Base-by-base conservation (phyloP, 2,797 vertebrate species). In the Crocidura indochinensis region DNA sequence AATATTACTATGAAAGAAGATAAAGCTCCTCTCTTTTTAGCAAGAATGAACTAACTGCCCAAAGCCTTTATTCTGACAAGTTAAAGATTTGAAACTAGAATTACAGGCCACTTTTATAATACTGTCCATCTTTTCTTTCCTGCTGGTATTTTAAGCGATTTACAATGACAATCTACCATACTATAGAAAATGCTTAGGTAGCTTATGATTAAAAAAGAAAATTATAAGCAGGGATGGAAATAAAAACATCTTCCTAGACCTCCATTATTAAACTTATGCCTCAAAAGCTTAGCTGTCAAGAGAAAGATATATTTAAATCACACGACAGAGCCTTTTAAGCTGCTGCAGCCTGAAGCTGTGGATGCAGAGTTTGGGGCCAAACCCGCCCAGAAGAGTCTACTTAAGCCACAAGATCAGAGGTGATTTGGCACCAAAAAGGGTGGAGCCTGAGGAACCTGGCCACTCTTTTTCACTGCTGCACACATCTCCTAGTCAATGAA, bases 191-290 rank as follows among this genome's bases (percentile, higher is more conserved):
- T 56, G 22, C 46, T 68, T 53, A 14, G 20, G 76, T 38, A 60
- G 20, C 31, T 67, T 83, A 75, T 75, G 24, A 65, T 3, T 60
- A 24, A 60, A 91, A 72, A 87, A 56, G 17, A 4, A 12, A 73
- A 87, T 44, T 73, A 9, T 60, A 9, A 78, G 65, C 51, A 89
- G 20, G 19, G 46, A 87, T 68, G 27, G 86, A 53, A 74, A 65
- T 46, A 14, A 46, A 91, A 92, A 78, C 12, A 6, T 31, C 47
- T 76, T 83, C n/a, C 29, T 84, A 20, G 0, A 62, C 22, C 67
- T 90, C 27, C 44, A 46, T 83, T 17, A 81, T 14, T 65, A 71
- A 84, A 86, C 4, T 60, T 22, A 49, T 47, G 38, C 6, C 15
- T 80, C 69, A 91, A 53, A 19, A 65, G 29, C 12, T 49, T 72